These are phyloP conservation scores for Ophthalmolycus amberensis DNA, from an alignment of 2,113 vertebrate species.

Conservation along the genomic window DNA sequence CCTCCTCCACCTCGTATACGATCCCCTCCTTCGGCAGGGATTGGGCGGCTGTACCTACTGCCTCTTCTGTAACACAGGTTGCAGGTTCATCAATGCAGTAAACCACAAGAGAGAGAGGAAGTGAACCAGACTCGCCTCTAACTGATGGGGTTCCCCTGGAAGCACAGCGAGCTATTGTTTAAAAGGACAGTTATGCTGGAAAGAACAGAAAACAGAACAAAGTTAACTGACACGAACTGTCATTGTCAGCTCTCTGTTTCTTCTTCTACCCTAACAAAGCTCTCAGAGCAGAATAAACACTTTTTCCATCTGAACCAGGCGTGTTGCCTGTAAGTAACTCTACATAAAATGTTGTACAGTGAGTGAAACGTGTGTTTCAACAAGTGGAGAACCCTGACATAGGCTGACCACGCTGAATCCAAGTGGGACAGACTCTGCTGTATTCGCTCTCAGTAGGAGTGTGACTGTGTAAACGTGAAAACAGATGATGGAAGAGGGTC, in stretches of 20 bases:
- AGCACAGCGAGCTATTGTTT: neutral
- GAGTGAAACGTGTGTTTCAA: no score
- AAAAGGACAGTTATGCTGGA: neutral
- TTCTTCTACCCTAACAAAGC: neutral
- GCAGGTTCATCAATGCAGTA: no score
- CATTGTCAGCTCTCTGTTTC: neutral
- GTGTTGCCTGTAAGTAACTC: neutral
- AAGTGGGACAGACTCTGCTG: neutral
- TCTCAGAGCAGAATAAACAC: neutral
- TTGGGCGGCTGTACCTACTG: neutral
- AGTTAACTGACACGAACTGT: neutral
- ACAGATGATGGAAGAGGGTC: constrained; percentile 1
- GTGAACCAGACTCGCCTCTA: neutral
- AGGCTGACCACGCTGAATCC: neutral
- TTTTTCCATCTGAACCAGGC: neutral
- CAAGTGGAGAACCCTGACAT: neutral
- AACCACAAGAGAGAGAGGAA: neutral
- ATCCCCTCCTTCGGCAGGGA: neutral
- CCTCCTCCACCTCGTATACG: neutral
- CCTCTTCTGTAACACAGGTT: neutral
- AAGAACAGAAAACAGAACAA: neutral
- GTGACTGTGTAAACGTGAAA: neutral
- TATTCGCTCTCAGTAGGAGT: neutral
- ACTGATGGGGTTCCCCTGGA: neutral
- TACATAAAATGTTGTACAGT: neutral